A percentile compares a stretch with the other conserved stretches of the same genome.
Conservation (phyloP, 2,113 vertebrate species). For the Montifringilla adamsi region DNA sequence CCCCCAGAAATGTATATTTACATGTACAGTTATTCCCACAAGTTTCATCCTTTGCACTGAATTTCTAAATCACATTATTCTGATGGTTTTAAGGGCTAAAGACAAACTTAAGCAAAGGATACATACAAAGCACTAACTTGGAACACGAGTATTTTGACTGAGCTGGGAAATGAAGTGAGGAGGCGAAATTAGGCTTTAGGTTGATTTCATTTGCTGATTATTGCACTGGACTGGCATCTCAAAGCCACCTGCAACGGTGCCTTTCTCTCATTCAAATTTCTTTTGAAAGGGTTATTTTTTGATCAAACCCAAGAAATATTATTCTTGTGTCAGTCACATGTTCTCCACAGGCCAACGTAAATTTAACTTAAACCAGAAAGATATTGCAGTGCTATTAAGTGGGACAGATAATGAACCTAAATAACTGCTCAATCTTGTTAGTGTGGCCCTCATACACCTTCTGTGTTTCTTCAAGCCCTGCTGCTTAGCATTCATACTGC, state of each 20-base stretch:
- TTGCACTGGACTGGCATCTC: neutral
- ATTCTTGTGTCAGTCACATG: neutral
- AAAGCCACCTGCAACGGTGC: neutral
- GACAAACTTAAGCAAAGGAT: neutral
- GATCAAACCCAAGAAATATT: neutral
- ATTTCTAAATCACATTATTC: neutral
- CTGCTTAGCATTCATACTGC: conserved; percentile 50
- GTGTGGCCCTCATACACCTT: conserved; percentile 1
- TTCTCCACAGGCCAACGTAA: neutral
- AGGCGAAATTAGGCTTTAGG: neutral
- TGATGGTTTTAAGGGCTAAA: neutral
- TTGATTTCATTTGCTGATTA: neutral
- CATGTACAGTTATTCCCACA: neutral
- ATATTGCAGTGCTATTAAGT: neutral
- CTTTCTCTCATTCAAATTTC: neutral
- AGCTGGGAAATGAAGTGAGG: neutral
- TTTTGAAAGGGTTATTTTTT: neutral
- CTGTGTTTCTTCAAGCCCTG: neutral
- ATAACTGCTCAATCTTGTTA: conserved; percentile 41
- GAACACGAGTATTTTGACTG: neutral
- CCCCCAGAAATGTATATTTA: neutral
- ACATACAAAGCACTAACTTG: neutral
- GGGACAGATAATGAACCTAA: conserved; percentile 46
- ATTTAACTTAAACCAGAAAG: conserved; percentile 2
- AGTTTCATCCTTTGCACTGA: neutral